phyloP scores from a whole-genome alignment of 2,888 invertebrate species.

The Biston stratarius region DNA sequence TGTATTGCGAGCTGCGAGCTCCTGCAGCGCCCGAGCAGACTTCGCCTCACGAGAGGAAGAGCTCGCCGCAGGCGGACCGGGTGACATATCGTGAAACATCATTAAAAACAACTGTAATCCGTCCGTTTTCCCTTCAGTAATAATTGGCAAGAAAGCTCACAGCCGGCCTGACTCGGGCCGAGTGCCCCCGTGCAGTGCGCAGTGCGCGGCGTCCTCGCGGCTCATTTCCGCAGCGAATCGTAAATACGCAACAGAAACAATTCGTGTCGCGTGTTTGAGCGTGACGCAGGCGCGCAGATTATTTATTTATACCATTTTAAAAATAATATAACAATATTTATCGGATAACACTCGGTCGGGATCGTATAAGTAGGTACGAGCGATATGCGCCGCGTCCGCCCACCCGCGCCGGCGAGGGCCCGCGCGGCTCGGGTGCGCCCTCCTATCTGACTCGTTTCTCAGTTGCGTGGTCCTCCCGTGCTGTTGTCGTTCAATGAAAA shows the following conservation, averaged over 20 bases:
- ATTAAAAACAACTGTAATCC: too few relatives aligned
- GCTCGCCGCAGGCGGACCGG: too few relatives aligned
- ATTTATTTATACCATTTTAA: neutral
- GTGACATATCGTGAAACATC: too few relatives aligned
- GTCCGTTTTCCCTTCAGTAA: neutral
- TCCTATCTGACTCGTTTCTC: too few relatives aligned
- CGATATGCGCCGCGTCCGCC: neutral
- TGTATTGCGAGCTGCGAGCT: too few relatives aligned
- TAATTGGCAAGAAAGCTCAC: neutral
- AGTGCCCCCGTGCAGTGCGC: neutral
- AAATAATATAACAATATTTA: too few relatives aligned
- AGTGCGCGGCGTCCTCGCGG: neutral
- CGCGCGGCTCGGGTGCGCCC: neutral
- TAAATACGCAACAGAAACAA: conserved; percentile 10
- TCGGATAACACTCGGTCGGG: neutral
- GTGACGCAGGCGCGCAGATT: conserved; percentile 9
- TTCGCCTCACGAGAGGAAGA: too few relatives aligned
- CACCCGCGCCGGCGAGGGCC: neutral
- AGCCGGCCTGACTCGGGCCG: neutral
- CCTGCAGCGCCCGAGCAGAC: too few relatives aligned
- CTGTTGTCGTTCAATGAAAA: too few relatives aligned
- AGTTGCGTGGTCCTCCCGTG: too few relatives aligned
- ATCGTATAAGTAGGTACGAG: neutral
- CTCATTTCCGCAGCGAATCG: conserved; percentile 1
- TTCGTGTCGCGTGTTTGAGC: conserved; percentile 1